Percentiles rank a stretch among this genome's conserved stretches.
phyloP scores from a whole-genome alignment of 2,113 vertebrate genomes.

The Dromas ardeola region DNA sequence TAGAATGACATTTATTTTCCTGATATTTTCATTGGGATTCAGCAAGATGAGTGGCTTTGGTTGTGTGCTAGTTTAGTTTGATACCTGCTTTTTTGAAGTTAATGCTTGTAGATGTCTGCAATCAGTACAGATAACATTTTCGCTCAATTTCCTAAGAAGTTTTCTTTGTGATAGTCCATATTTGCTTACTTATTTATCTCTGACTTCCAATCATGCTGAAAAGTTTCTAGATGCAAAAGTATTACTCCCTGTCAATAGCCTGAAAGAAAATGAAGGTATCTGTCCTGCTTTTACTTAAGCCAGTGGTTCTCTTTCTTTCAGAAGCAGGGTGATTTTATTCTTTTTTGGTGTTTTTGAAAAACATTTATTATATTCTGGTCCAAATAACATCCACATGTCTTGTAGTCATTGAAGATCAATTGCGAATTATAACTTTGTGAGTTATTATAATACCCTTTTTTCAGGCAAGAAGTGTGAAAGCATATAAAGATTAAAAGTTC shows the following conservation, averaged over 20 bases:
- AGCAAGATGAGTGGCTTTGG: not conserved
- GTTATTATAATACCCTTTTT: not conserved
- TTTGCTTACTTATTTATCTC: not conserved
- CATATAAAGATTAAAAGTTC: not conserved
- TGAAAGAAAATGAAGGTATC: not conserved
- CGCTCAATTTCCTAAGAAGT: not conserved
- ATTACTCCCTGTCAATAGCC: not conserved
- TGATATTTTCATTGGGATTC: not conserved
- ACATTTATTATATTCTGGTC: not conserved
- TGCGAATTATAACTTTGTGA: not conserved
- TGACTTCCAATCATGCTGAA: not conserved
- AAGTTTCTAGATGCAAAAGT: not conserved
- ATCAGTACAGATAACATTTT: not conserved
- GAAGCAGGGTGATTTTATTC: not conserved
- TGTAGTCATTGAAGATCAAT: not conserved
- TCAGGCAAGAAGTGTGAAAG: not conserved
- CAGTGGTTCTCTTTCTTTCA: not conserved
- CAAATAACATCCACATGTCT: not conserved
- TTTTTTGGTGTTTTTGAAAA: not conserved
- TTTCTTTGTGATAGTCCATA: not conserved
- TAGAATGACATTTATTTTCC: not conserved
- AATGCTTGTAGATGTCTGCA: not conserved
- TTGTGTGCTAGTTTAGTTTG: not conserved
- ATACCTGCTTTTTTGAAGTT: not conserved
- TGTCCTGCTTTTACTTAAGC: not conserved